Evolutionary conservation across 2,797 vertebrate genomes (phyloP).

Genomic region (Melanotaenia nigrans): DNA sequence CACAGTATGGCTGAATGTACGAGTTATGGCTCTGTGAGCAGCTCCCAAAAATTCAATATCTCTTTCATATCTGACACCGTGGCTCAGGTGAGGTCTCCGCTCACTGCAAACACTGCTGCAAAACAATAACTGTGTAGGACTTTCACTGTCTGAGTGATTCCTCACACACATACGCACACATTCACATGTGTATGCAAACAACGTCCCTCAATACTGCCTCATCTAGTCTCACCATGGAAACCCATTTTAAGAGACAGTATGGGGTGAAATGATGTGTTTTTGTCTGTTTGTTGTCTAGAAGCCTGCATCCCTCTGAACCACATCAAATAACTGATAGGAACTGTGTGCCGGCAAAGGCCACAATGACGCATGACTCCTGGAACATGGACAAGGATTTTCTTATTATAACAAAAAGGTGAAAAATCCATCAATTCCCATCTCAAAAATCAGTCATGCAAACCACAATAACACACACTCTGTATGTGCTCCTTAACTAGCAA

Average conservation of each 20-base stretch:
- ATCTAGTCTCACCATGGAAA: conserved; percentile 75
- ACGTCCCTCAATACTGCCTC: conserved; percentile 29
- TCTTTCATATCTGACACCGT: conserved; percentile 48
- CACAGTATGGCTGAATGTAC: conserved; percentile 51
- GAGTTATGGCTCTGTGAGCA: conserved; percentile 43
- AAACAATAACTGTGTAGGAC: conserved; percentile 10
- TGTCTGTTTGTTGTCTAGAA: conserved; percentile 15
- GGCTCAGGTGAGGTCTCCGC: conserved; percentile 32
- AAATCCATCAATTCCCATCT: neutral
- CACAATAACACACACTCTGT: neutral
- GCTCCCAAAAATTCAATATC: conserved; percentile 60
- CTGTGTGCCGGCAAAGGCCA: conserved; percentile 23
- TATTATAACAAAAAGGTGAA: neutral
- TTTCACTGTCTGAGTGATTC: conserved; percentile 5
- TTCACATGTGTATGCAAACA: conserved; percentile 32
- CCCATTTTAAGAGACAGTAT: conserved; percentile 46
- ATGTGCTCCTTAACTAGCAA: neutral
- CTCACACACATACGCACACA: neutral
- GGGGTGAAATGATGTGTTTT: conserved; percentile 41
- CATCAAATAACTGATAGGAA: conserved; percentile 20
- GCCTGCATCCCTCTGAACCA: conserved; percentile 36
- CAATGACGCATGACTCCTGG: neutral
- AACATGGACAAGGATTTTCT: neutral
- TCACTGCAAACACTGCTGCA: conserved; percentile 22
- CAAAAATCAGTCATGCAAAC: neutral